Percentiles rank a stretch among this genome's conserved stretches.
Conservation (phyloP, 2,113 vertebrate genomes). For the Ranitomeya variabilis region DNA sequence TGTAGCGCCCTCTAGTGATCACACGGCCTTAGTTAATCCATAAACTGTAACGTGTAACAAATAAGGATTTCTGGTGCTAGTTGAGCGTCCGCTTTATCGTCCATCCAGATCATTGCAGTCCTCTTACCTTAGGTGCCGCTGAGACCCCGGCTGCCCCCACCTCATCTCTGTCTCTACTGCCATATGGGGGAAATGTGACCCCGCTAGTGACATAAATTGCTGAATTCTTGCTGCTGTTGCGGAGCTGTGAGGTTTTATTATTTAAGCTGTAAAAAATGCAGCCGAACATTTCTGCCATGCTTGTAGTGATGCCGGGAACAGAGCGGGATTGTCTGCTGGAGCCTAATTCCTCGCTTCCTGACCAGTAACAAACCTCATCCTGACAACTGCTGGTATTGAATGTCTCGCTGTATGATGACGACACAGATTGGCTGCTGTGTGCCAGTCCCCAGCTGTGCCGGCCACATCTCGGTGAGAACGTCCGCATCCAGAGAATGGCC, state of each 20-base stretch:
- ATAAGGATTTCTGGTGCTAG: background rate
- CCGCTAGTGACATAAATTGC: background rate
- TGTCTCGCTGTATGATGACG: conserved; percentile 2
- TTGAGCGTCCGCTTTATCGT: background rate
- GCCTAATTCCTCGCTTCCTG: conserved; percentile 5
- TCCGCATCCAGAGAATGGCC: no score
- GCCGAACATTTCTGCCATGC: conserved; percentile 19
- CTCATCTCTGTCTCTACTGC: background rate
- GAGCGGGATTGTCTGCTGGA: background rate
- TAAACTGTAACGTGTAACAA: background rate
- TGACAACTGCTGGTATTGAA: conserved; percentile 20
- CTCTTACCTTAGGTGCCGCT: background rate
- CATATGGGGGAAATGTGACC: conserved; percentile 6
- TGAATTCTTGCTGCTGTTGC: background rate
- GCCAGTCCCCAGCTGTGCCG: conserved; percentile 6
- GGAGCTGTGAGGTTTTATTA: background rate
- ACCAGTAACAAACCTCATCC: conserved; percentile 13
- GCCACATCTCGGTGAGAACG: background rate
- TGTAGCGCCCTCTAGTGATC: conserved; percentile 16
- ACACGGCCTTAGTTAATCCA: background rate
- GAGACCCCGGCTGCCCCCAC: background rate
- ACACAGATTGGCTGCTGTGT: background rate
- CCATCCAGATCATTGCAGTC: background rate
- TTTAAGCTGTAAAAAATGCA: conserved; percentile 29
- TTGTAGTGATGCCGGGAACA: conserved; percentile 8